These are phyloP conservation scores for Sarcophaga subvicina DNA, from an alignment of 2,888 invertebrate genomes.

Conservation along the genomic window DNA sequence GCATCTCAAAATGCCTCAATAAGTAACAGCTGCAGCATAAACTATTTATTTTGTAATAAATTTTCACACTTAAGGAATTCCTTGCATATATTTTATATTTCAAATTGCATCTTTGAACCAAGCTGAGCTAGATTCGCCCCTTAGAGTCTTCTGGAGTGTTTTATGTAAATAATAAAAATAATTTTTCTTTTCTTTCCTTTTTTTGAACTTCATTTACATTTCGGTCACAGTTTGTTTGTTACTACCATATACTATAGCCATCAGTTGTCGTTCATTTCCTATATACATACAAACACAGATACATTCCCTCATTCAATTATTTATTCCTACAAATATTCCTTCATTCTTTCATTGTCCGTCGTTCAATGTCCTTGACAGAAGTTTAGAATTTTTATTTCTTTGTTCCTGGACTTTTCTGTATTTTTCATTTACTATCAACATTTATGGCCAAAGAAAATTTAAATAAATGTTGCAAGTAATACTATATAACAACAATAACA, in stretches of 20 bases:
- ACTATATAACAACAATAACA: neutral
- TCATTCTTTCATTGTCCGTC: slow-evolving; percentile 51
- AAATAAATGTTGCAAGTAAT: slow-evolving; percentile 43
- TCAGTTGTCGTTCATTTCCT: no score
- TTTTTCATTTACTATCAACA: slow-evolving; percentile 51
- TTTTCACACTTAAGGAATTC: no score
- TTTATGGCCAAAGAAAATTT: slow-evolving; percentile 33
- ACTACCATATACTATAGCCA: no score
- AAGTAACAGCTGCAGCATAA: no score
- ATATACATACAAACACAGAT: neutral
- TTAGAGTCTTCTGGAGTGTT: no score
- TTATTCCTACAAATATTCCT: slow-evolving; percentile 6
- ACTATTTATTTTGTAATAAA: no score
- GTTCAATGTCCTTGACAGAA: slow-evolving; percentile 66
- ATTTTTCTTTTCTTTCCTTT: neutral
- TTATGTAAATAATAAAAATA: neutral
- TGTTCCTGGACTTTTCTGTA: slow-evolving; percentile 8
- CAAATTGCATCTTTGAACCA: no score
- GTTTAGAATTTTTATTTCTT: slow-evolving; percentile 22
- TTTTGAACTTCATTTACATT: neutral
- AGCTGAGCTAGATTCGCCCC: no score
- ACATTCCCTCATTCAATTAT: slow-evolving; percentile 27
- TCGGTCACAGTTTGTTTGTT: neutral
- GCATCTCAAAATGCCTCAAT: no score
- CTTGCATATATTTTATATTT: no score